These are phyloP conservation scores for Lophura nycthemera DNA, from an alignment of 2,113 vertebrate species.

Conservation along the genomic window DNA sequence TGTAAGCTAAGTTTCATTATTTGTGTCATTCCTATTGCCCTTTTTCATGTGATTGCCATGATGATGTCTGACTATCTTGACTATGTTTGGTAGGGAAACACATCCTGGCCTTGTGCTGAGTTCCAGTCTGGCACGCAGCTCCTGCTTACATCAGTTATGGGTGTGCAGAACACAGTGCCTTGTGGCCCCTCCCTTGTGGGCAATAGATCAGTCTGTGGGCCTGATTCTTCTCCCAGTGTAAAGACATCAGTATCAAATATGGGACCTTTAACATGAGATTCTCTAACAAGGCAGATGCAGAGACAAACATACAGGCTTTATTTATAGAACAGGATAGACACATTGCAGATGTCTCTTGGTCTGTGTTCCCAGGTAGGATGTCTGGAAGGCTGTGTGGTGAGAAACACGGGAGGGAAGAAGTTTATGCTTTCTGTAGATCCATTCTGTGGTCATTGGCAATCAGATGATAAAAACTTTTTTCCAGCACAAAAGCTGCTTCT, in stretches of 20 bases:
- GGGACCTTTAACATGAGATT: neutral
- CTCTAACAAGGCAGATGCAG: neutral
- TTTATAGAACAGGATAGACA: neutral
- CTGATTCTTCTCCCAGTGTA: neutral
- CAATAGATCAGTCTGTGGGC: neutral
- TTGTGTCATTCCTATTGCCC: accelerated
- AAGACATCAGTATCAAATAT: neutral
- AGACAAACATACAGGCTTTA: neutral
- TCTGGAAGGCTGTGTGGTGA: neutral
- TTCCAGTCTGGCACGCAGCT: neutral
- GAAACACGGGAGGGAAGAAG: neutral
- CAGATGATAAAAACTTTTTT: neutral
- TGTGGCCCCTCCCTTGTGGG: accelerated
- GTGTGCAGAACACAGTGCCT: neutral
- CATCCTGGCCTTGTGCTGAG: neutral
- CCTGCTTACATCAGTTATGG: neutral
- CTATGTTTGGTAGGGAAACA: neutral
- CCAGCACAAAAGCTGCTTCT: neutral
- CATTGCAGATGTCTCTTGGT: neutral
- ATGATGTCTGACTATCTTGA: neutral
- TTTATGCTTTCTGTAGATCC: neutral
- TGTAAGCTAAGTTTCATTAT: neutral
- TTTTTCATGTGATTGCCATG: neutral
- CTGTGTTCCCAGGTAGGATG: neutral
- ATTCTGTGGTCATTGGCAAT: neutral